Conservation (phyloP, 2,888 invertebrate genomes). For the Lasioglossum calceatum region DNA sequence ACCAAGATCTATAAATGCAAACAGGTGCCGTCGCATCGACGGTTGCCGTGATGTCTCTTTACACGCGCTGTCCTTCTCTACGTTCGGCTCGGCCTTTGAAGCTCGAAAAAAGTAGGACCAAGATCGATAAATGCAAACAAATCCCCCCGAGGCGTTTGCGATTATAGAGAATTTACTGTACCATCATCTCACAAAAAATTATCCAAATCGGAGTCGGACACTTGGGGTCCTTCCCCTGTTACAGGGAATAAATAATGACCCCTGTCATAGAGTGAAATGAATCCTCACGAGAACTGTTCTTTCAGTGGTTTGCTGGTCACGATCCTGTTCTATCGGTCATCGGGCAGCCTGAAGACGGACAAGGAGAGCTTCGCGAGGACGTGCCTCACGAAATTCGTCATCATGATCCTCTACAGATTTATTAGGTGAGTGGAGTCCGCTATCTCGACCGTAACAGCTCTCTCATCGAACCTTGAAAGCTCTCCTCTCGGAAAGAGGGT, state of each 20-base stretch:
- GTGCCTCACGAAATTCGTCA: constrained; percentile 84
- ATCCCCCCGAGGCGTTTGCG: no score
- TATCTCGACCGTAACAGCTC: neutral
- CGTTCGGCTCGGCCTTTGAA: no score
- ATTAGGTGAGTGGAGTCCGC: constrained; percentile 85
- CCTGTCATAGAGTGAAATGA: neutral
- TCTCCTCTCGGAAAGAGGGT: neutral
- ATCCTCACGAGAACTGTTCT: neutral
- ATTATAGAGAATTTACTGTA: no score
- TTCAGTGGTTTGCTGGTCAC: constrained; percentile 92
- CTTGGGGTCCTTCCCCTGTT: no score
- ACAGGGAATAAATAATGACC: neutral
- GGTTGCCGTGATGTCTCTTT: no score
- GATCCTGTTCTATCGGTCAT: constrained; percentile 92
- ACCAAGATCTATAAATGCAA: no score
- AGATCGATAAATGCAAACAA: no score
- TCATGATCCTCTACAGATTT: constrained; percentile 88
- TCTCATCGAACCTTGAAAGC: neutral
- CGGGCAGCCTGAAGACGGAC: constrained; percentile 88
- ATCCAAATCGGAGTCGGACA: no score
- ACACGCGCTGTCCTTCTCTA: no score
- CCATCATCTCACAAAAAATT: no score
- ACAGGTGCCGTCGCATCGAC: no score
- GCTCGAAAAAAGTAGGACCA: no score
- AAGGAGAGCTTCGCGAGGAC: constrained; percentile 84